Evolutionary conservation across 1,140 invertebrate genomes (phyloP).

Genomic region (Pentalonia nigronervosa): DNA sequence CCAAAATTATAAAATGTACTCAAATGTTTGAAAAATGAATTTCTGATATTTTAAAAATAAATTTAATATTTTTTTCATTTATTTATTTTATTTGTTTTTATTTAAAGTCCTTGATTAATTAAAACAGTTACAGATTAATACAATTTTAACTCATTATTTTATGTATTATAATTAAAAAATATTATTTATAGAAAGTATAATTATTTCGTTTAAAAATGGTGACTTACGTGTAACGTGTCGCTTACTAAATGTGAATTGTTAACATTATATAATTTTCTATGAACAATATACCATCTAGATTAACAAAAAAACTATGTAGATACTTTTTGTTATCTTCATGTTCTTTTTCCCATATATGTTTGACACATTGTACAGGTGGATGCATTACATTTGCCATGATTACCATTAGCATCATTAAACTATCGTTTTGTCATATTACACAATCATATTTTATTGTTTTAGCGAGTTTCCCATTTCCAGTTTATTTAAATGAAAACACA

Average conservation of each 20-base stretch:
- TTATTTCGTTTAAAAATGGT: not conserved
- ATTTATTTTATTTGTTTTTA: not conserved
- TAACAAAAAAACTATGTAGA: not conserved
- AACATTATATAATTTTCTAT: not conserved
- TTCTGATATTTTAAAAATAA: not conserved
- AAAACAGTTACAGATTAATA: not conserved
- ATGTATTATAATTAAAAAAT: not conserved
- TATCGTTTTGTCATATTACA: not conserved
- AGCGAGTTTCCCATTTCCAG: not conserved
- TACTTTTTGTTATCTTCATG: not conserved
- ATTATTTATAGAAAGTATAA: constrained; percentile 7
- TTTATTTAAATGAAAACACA: not conserved
- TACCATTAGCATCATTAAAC: not conserved
- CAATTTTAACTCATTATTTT: not conserved
- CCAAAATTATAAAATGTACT: not conserved
- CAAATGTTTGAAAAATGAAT: not conserved
- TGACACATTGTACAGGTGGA: not conserved
- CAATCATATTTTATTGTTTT: not conserved
- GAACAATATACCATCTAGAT: constrained; percentile 11
- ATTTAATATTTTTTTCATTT: not conserved
- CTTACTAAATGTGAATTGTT: not conserved
- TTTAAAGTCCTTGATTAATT: not conserved
- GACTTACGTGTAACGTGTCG: not conserved
- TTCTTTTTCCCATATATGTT: too few relatives aligned
- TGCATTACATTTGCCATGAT: not conserved